phyloP scores from a whole-genome alignment of 1,140 invertebrate genomes.

The Trinorchestia longiramus region DNA sequence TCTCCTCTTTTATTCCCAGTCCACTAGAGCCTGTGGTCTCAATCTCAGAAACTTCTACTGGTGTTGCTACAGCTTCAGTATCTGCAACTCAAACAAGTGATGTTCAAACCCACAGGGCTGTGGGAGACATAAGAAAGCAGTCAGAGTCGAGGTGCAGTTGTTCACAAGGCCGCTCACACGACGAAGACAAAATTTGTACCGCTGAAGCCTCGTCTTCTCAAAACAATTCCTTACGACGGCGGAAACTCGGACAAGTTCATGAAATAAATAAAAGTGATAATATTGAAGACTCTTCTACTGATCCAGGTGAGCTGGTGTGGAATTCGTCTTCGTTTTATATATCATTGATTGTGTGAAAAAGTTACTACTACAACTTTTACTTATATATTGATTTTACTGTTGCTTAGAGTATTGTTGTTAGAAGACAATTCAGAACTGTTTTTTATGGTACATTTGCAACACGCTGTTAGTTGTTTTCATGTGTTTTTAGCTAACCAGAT shows the following conservation, averaged over 20 bases:
- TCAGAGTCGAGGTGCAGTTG: not conserved
- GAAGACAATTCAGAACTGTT: not conserved
- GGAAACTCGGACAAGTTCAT: slow-evolving; percentile 8
- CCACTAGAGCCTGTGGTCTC: not conserved
- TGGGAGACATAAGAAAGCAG: not conserved
- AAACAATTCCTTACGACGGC: not conserved
- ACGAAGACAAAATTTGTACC: not conserved
- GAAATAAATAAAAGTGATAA: not conserved
- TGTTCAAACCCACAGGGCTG: not conserved
- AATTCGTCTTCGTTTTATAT: not conserved
- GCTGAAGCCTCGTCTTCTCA: not conserved
- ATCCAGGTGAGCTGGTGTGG: not conserved
- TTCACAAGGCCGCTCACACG: not conserved
- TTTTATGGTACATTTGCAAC: too few species aligned
- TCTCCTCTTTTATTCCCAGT: not conserved
- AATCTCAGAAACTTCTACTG: not conserved
- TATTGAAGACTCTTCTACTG: not conserved
- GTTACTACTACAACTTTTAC: not conserved
- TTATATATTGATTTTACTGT: not conserved
- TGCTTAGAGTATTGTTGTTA: not conserved
- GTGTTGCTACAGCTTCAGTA: not conserved
- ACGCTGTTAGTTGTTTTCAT: too few species aligned
- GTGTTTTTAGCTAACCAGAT: too few species aligned
- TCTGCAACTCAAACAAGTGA: not conserved
- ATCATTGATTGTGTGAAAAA: not conserved